Evolutionary conservation across 2,113 vertebrate genomes (phyloP).

Genomic region (Micronycteris hirsuta): DNA sequence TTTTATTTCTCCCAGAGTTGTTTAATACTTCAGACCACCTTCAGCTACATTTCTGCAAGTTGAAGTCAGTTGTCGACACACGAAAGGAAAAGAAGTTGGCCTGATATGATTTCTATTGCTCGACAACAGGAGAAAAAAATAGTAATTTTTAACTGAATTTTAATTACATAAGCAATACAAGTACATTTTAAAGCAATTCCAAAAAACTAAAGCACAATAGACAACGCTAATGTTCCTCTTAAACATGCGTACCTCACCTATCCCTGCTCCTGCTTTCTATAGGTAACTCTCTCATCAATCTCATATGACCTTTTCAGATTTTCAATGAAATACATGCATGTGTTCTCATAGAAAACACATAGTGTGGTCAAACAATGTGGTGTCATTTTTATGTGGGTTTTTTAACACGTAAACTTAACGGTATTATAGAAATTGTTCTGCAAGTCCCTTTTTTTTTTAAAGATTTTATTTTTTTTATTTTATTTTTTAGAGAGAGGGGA

Average conservation of each 20-base stretch:
- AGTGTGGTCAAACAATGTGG: neutral
- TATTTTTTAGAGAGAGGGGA: too few relatives aligned
- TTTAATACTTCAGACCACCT: neutral
- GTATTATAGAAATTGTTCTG: neutral
- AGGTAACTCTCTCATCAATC: neutral
- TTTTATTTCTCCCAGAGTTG: neutral
- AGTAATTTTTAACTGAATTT: neutral
- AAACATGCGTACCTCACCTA: rapidly evolving
- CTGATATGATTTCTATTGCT: slow-evolving; percentile 51
- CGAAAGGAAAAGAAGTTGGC: slow-evolving; percentile 54
- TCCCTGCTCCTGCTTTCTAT: neutral
- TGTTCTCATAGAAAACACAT: neutral
- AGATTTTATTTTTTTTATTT: too few relatives aligned
- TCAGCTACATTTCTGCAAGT: neutral
- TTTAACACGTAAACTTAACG: neutral
- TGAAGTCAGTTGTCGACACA: neutral
- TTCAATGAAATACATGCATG: neutral
- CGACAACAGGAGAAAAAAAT: slow-evolving; percentile 29
- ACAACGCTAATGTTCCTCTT: neutral
- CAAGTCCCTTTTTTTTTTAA: neutral
- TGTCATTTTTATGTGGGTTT: neutral
- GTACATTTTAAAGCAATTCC: neutral
- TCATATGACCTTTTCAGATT: neutral
- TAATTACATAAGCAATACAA: neutral
- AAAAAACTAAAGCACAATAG: neutral